These are phyloP conservation scores for Dasyprocta punctata DNA, from an alignment of 2,113 vertebrate genomes.

Conservation along the genomic window DNA sequence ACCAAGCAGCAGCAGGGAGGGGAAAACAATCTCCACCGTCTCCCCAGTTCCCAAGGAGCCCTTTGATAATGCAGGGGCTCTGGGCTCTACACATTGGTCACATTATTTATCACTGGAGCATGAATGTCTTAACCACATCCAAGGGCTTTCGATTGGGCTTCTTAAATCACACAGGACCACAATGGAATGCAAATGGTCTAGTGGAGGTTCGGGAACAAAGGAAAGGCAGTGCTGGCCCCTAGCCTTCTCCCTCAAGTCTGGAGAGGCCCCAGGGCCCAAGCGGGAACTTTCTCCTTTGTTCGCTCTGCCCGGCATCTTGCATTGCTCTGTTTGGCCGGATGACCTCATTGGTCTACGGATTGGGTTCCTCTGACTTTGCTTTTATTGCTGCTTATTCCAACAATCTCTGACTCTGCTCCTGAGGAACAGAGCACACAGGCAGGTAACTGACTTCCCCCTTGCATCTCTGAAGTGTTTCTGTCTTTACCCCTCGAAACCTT, in stretches of 20 bases:
- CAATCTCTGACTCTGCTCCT: slow-evolving; percentile 25
- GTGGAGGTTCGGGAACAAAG: slow-evolving; percentile 79
- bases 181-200: slow-evolving; percentile 76
- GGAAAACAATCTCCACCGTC: slow-evolving; percentile 40
- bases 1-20: slow-evolving; percentile 51
- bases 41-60: slow-evolving; percentile 71
- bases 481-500: neutral
- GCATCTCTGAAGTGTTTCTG: neutral
- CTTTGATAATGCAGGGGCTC: slow-evolving; percentile 79
- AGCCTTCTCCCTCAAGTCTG: slow-evolving; percentile 77
- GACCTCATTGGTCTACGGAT: neutral
- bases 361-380: slow-evolving; percentile 38
- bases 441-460: slow-evolving; percentile 61
- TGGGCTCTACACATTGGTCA: slow-evolving; percentile 65
- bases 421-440: slow-evolving; percentile 15
- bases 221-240: slow-evolving; percentile 68
- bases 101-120: slow-evolving; percentile 73
- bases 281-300: slow-evolving; percentile 79
- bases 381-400: neutral
- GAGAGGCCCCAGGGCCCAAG: slow-evolving; percentile 64
- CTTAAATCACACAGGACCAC: slow-evolving; percentile 81
- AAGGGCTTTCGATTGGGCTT: slow-evolving; percentile 72
- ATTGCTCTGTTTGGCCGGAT: slow-evolving; percentile 63
- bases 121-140: slow-evolving; percentile 75
- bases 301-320: slow-evolving; percentile 54